Conservation (phyloP, 2,888 invertebrate species). For the Polietes domitor region DNA sequence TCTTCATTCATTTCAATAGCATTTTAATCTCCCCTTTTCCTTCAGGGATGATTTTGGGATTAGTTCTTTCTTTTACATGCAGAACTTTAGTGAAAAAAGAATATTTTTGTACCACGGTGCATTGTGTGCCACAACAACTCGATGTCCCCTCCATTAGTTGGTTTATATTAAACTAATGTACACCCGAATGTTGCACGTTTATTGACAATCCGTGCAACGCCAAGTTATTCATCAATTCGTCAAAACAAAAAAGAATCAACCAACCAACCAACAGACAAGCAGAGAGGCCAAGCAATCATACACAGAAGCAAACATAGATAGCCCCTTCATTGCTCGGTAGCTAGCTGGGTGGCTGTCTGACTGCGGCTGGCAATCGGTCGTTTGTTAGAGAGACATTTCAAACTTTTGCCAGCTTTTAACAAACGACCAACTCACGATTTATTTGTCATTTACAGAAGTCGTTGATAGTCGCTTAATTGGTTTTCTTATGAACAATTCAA, state of each 20-base stretch:
- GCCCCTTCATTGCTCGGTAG: neutral
- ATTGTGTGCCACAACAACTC: conserved; percentile 29
- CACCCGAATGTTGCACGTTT: conserved; percentile 80
- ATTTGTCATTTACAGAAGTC: conserved; percentile 75
- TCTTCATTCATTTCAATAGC: too few relatives aligned
- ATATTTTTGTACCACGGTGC: conserved; percentile 4
- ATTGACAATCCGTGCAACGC: conserved; percentile 76
- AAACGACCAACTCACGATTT: conserved; percentile 72
- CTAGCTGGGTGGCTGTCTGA: neutral
- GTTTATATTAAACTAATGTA: conserved; percentile 74
- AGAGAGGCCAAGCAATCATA: neutral
- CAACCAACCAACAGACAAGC: conserved; percentile 14
- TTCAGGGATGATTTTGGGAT: too few relatives aligned
- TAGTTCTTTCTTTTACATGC: too few relatives aligned
- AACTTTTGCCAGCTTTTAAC: conserved; percentile 39
- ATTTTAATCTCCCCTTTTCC: too few relatives aligned
- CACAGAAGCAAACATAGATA: neutral
- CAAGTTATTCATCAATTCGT: conserved; percentile 79
- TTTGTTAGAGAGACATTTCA: conserved; percentile 43
- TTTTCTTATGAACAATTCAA: conserved; percentile 68
- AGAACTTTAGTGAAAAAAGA: too few relatives aligned
- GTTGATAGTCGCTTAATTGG: conserved; percentile 78
- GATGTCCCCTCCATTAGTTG: conserved; percentile 45
- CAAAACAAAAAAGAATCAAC: conserved; percentile 68
- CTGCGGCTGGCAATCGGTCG: conserved; percentile 4